Evolutionary conservation across 2,797 vertebrate species (phyloP), one percentile per base, ranked within the genome.

Genomic region (Helostoma temminkii): DNA sequence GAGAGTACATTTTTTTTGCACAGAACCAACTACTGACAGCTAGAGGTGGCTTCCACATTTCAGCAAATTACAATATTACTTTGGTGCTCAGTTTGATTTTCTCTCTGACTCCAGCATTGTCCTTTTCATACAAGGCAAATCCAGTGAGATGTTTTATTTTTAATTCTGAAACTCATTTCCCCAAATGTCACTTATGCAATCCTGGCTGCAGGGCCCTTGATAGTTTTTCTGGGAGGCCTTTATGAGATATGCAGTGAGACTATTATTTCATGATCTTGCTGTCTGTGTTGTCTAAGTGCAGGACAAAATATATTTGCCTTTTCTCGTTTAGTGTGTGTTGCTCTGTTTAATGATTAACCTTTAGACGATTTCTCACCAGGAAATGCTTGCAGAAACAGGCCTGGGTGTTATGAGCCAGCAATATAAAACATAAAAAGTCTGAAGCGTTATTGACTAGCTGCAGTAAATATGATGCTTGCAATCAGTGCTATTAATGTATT

Each of bases 321-420:
- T 53, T 71, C 74, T 46, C 50, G 67, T 57, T 56, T 54, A 55
- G 41, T 71, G 71, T 59, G 45, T 69, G 74, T 71, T 58, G n/a
- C 74, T 75, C 18, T 16, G 66, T 75, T 76, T 82, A 92, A 91
- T 91, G 37, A 90, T 90, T 90, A 91, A 88, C 89, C 24, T 66
- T 62, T 46, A 72, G 71, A 79, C 58, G 59, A 64, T 71, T 55
- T 22, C 57, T 83, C 52, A 71, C 21, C 11, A 16, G 62, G 41
- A 70, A 74, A 63, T n/a, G 46, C 54, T 50, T 45, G 52, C 32
- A 42, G 57, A 78, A 56, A 76, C 25, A 52, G 54, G 65, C 18
- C 30, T 42, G 42, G 9, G 47, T 52, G 39, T 46, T 60, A 34
- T 43, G 9, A 63, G 55, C 7, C 22, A 41, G 37, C 14, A 52